phyloP scores from a whole-genome alignment of 2,113 vertebrate species.

The Apteryx mantelli region DNA sequence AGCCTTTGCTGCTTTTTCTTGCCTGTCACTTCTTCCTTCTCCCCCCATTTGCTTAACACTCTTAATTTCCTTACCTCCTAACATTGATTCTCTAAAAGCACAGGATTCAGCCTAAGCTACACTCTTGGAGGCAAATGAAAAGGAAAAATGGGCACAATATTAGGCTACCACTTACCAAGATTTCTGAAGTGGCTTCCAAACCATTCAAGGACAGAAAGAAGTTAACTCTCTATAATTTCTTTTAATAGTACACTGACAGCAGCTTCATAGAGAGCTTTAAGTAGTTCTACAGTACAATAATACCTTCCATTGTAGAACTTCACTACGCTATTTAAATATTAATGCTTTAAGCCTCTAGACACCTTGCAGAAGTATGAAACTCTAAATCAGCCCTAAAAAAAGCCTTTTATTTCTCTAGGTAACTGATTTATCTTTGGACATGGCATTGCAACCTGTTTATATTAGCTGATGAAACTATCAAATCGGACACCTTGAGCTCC shows the following conservation, averaged over 20 bases:
- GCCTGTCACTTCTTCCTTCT: neutral
- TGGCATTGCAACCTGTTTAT: neutral
- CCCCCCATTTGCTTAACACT: neutral
- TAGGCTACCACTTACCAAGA: neutral
- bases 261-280: neutral
- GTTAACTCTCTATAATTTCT: neutral
- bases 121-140: neutral
- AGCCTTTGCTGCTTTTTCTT: neutral
- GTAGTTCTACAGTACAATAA: neutral
- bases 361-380: neutral
- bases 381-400: neutral
- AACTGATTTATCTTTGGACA: neutral
- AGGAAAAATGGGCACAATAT: neutral
- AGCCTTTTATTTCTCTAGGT: neutral
- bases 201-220: neutral
- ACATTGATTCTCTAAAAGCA: neutral
- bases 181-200: constrained; percentile 11
- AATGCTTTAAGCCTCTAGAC: neutral
- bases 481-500: neutral
- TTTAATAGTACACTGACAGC: neutral
- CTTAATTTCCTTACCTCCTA: neutral
- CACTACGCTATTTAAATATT: neutral
- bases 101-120: neutral
- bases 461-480: neutral
- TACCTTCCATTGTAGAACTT: neutral